A percentile compares a stretch with the other conserved stretches of the same genome.
Evolutionary conservation across 1,140 invertebrate genomes (phyloP).

Genomic region (Temnothorax longispinosus): DNA sequence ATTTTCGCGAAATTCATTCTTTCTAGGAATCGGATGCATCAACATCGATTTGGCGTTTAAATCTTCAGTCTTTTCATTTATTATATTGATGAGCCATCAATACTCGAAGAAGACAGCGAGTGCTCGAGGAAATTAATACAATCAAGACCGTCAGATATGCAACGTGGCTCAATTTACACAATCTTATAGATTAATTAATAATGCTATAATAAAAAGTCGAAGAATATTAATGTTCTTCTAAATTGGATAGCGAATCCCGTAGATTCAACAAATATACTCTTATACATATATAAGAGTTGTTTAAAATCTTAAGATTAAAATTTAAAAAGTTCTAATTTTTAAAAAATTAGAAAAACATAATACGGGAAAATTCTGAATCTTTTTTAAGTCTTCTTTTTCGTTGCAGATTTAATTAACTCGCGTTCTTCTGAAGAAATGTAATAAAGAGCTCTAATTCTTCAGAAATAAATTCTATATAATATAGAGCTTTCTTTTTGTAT

Average conservation of each 20-base stretch:
- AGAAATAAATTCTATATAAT: background rate
- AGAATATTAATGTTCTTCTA: background rate
- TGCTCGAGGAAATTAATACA: background rate
- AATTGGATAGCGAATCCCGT: background rate
- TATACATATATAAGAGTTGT: background rate
- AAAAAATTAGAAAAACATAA: background rate
- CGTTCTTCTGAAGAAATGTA: background rate
- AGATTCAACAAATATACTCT: background rate
- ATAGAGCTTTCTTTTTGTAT: background rate
- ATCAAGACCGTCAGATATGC: background rate
- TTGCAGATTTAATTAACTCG: background rate
- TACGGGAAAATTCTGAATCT: background rate
- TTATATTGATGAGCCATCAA: slow-evolving; percentile 14
- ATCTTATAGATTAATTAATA: slow-evolving; percentile 2
- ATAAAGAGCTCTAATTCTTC: no score
- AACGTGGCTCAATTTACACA: background rate
- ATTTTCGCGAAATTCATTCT: background rate
- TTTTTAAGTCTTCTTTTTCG: background rate
- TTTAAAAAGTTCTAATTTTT: background rate
- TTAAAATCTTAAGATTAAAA: background rate
- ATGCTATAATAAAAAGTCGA: background rate
- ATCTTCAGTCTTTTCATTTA: background rate
- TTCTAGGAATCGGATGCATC: background rate
- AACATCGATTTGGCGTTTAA: slow-evolving; percentile 10
- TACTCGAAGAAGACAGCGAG: background rate